Conservation (phyloP, 2,113 vertebrate genomes). For the Gasterosteus aculeatus region DNA sequence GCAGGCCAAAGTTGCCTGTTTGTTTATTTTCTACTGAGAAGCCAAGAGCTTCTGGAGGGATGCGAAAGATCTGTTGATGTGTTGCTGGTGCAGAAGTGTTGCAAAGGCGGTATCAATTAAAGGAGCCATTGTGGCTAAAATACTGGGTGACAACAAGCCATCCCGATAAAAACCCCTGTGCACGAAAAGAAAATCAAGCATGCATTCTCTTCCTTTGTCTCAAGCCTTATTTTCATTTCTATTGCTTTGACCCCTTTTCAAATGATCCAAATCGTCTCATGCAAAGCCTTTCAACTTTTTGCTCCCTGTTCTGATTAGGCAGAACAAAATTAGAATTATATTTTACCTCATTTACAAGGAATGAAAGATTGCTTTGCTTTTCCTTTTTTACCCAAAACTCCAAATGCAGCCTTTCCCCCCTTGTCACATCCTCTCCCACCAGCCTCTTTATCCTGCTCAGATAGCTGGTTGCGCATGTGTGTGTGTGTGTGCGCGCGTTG, state of each 20-base stretch:
- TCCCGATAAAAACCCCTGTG: not conserved
- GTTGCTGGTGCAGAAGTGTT: constrained; percentile 8
- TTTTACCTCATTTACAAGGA: not conserved
- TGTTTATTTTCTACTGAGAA: constrained; percentile 37
- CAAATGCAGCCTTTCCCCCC: constrained; percentile 21
- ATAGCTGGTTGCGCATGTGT: constrained; percentile 21
- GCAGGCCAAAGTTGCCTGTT: constrained; percentile 29
- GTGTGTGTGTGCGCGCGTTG: constrained; percentile 37
- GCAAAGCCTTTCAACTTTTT: not conserved
- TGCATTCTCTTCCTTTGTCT: not conserved
- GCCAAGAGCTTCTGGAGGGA: constrained; percentile 38
- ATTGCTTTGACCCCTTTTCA: constrained; percentile 3
- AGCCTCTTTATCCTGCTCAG: constrained; percentile 50
- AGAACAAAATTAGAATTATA: not conserved
- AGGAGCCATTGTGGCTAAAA: constrained; percentile 24
- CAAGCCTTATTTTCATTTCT: not conserved
- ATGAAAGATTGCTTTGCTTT: constrained; percentile 8
- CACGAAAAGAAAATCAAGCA: not conserved
- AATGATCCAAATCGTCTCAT: not conserved
- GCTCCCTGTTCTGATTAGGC: not conserved
- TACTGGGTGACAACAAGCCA: constrained; percentile 10
- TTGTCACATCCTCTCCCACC: constrained; percentile 24
- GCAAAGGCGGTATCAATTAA: constrained; percentile 40
- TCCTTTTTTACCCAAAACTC: constrained; percentile 9
- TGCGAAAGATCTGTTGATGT: constrained; percentile 41